These are phyloP conservation scores for Phyllopteryx taeniolatus DNA, from an alignment of 2,113 vertebrate species.

Conservation along the genomic window DNA sequence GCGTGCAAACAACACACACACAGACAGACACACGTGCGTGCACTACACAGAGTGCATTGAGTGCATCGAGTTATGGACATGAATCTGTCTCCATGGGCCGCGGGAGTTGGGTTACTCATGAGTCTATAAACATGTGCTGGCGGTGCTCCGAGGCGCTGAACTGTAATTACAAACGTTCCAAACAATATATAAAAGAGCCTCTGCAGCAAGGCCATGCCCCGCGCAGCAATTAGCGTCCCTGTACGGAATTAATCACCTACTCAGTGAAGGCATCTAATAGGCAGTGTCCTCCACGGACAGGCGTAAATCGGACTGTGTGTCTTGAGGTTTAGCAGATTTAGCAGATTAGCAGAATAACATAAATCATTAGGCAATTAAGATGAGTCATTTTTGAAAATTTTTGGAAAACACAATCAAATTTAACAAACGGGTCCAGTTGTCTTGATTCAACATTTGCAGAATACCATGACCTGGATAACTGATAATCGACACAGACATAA, in stretches of 20 bases:
- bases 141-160: constrained; percentile 50
- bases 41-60: constrained; percentile 49
- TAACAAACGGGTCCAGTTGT: too few species aligned
- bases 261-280: constrained; percentile 50
- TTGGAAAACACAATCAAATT: too few species aligned
- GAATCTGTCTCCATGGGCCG: constrained; percentile 58
- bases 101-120: constrained; percentile 68
- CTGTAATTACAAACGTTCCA: constrained; percentile 69
- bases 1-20: constrained; percentile 37
- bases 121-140: constrained; percentile 68
- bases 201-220: constrained; percentile 41
- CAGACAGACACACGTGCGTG: background rate
- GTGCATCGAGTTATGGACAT: constrained; percentile 58
- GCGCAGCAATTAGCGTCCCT: constrained; percentile 59
- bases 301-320: background rate
- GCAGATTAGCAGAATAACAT: too few species aligned
- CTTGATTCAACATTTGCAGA: too few species aligned
- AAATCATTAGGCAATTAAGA: too few species aligned
- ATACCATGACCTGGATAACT: too few species aligned
- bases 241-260: constrained; percentile 59
- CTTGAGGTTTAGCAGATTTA: too few species aligned
- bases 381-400: too few species aligned
- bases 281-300: constrained; percentile 36
- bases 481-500: too few species aligned
- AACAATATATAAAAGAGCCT: constrained; percentile 63